phyloP scores from a whole-genome alignment of 2,888 invertebrate genomes.

The Brenthis hecate region DNA sequence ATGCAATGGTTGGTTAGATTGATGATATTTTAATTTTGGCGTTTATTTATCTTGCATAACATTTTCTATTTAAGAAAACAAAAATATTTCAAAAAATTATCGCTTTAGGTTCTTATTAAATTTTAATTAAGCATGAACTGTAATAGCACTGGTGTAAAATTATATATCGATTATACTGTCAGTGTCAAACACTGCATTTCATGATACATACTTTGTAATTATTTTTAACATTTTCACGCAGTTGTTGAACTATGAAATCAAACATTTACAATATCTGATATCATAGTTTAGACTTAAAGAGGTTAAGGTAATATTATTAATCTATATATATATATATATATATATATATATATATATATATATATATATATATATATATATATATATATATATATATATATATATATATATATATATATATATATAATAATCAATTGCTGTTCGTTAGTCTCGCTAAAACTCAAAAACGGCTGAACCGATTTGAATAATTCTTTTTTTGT shows the following conservation, averaged over 20 bases:
- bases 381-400: too few relatives aligned
- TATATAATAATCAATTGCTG: too few relatives aligned
- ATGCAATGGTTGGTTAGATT: background rate
- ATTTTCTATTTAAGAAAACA: background rate
- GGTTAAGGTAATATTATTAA: too few relatives aligned
- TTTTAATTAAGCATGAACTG: conserved; percentile 11
- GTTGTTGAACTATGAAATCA: conserved; percentile 4
- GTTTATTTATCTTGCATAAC: conserved; percentile 3
- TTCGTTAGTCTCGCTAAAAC: too few relatives aligned
- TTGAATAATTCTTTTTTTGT: too few relatives aligned
- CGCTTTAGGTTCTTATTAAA: conserved; percentile 8
- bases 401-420: too few relatives aligned
- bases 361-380: too few relatives aligned
- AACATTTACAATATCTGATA: background rate
- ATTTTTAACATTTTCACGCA: conserved; percentile 24
- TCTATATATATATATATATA: too few relatives aligned
- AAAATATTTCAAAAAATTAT: conserved; percentile 1
- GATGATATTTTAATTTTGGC: conserved; percentile 11
- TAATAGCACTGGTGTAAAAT: conserved; percentile 14
- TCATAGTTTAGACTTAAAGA: background rate
- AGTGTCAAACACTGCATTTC: conserved; percentile 20
- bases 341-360: too few relatives aligned
- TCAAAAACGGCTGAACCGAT: too few relatives aligned
- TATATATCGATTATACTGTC: conserved; percentile 9
- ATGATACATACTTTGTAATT: conserved; percentile 18